phyloP scores from a whole-genome alignment of 2,797 vertebrate genomes.

The Erithacus rubecula region DNA sequence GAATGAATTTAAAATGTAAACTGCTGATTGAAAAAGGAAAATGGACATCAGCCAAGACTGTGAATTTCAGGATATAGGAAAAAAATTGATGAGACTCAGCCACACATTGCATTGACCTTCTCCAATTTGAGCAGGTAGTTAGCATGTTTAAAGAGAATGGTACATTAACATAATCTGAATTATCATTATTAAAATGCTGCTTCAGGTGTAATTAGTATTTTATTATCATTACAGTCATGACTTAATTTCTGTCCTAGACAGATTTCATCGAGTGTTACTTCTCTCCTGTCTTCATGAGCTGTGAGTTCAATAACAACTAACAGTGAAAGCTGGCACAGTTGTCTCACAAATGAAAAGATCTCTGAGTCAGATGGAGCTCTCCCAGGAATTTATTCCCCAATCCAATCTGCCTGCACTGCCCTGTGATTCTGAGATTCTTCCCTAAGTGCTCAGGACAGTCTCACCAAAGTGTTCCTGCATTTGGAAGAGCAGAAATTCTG shows the following conservation, averaged over 20 bases:
- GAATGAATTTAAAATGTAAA: slow-evolving; percentile 56
- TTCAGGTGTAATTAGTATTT: slow-evolving; percentile 56
- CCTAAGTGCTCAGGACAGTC: rapidly evolving
- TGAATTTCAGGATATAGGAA: neutral
- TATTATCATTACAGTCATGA: slow-evolving; percentile 28
- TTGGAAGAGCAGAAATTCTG: neutral
- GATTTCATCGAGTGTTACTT: neutral
- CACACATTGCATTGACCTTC: neutral
- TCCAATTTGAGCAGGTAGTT: slow-evolving; percentile 29
- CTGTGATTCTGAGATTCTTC: neutral
- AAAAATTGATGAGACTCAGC: slow-evolving; percentile 20
- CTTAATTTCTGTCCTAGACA: slow-evolving; percentile 12
- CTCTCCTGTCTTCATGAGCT: neutral
- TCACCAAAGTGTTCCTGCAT: too few relatives aligned
- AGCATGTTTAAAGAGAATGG: slow-evolving; percentile 42
- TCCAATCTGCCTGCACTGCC: neutral
- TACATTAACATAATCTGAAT: slow-evolving; percentile 60
- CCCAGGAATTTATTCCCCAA: neutral
- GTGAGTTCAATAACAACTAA: neutral
- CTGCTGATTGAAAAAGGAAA: slow-evolving; percentile 43
- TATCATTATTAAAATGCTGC: slow-evolving; percentile 59
- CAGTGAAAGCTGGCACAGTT: neutral
- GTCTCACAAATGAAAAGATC: neutral
- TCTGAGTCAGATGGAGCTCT: neutral
- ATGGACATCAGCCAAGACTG: slow-evolving; percentile 13